Evolutionary conservation across 2,888 invertebrate genomes (phyloP).

Genomic region (Lepidonotus clava): DNA sequence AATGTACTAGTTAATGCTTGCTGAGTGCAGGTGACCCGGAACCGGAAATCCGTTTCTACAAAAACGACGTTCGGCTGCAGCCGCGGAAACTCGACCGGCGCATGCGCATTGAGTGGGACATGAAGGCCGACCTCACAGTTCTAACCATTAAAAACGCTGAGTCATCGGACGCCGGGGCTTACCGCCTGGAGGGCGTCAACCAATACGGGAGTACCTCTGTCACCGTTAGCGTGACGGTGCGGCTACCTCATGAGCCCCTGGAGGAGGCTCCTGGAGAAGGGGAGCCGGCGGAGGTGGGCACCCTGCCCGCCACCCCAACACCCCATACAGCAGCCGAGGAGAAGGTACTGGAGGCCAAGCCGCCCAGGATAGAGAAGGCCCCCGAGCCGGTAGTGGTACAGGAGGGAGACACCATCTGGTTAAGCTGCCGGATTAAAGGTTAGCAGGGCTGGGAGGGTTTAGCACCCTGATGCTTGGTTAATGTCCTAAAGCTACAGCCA

Average conservation of each 20-base stretch:
- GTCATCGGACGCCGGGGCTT: background rate
- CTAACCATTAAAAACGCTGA: conserved; percentile 4
- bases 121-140: background rate
- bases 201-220: background rate
- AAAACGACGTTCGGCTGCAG: conserved; percentile 72
- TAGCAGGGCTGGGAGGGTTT: background rate
- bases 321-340: background rate
- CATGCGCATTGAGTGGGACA: background rate
- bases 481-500: no score
- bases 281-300: background rate
- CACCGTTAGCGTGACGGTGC: conserved; percentile 14
- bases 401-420: conserved; percentile 50
- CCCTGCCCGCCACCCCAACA: background rate
- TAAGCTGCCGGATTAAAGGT: conserved; percentile 40
- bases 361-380: conserved; percentile 34
- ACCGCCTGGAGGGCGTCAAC: background rate
- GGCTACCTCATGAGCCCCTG: background rate
- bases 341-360: background rate
- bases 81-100: background rate
- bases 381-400: conserved; percentile 41
- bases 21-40: conserved; percentile 78
- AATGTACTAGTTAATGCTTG: no score
- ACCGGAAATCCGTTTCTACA: conserved; percentile 90
- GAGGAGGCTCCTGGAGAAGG: background rate
- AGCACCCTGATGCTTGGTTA: no score